Evolutionary conservation across 2,888 invertebrate genomes (phyloP).

Genomic region (Eupithecia inturbata): DNA sequence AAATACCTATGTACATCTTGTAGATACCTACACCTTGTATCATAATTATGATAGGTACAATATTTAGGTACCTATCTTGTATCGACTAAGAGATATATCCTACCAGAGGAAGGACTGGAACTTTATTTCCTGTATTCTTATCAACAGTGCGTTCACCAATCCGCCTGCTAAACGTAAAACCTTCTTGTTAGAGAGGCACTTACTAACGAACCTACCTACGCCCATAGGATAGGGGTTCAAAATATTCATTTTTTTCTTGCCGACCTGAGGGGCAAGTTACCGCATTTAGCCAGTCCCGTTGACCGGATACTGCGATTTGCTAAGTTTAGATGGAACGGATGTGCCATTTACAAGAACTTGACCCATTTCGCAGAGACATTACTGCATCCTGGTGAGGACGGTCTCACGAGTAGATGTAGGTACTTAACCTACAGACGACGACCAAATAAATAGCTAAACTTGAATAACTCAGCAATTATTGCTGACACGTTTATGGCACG

Average conservation of each 20-base stretch:
- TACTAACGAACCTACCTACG: too few species aligned
- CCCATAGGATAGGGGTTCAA: too few species aligned
- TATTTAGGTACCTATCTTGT: too few species aligned
- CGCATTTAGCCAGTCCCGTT: background rate
- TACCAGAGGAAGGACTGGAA: too few species aligned
- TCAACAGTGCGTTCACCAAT: too few species aligned
- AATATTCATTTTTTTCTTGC: background rate
- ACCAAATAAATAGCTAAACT: background rate
- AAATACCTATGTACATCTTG: too few species aligned
- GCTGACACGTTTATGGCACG: background rate
- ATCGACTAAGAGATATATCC: too few species aligned
- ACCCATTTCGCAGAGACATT: slow-evolving; percentile 24
- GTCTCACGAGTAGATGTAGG: background rate
- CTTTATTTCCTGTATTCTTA: too few species aligned
- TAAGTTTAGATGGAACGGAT: slow-evolving; percentile 29
- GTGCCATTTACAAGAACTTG: slow-evolving; percentile 22
- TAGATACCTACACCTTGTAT: too few species aligned
- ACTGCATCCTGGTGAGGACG: background rate
- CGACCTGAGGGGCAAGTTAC: background rate
- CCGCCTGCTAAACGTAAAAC: too few species aligned
- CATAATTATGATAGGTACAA: too few species aligned
- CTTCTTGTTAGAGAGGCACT: too few species aligned
- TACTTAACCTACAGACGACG: background rate
- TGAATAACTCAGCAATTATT: background rate
- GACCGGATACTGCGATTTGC: slow-evolving; percentile 27